Conservation (phyloP, 2,113 vertebrate genomes). For the Campylomormyrus numenius region DNA sequence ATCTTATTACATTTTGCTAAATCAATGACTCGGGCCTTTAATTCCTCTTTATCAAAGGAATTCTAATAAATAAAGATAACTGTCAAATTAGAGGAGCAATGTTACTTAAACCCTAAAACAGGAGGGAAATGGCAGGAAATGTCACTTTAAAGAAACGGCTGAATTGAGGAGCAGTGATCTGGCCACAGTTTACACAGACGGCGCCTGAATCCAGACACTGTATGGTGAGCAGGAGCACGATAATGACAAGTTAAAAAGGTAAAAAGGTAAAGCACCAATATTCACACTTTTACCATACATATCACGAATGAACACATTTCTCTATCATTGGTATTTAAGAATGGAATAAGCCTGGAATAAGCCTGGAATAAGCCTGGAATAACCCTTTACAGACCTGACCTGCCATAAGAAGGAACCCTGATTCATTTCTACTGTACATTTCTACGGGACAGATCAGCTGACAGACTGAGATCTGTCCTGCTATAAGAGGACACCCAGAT, state of each 20-base stretch:
- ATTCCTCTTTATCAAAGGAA: background rate
- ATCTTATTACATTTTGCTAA: constrained; percentile 36
- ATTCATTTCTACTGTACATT: background rate
- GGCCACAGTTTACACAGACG: too few species aligned
- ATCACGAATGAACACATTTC: background rate
- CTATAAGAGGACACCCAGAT: background rate
- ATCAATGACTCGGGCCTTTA: background rate
- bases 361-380: too few species aligned
- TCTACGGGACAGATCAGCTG: background rate
- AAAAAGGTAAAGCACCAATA: background rate
- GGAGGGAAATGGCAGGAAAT: background rate
- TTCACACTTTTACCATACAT: background rate
- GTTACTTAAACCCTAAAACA: background rate
- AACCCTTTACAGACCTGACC: background rate
- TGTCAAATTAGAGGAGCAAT: background rate
- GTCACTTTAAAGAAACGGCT: background rate
- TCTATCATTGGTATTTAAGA: background rate
- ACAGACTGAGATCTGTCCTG: background rate
- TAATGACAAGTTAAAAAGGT: background rate
- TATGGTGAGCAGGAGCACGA: background rate
- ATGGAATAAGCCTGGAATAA: background rate
- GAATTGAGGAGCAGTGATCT: background rate
- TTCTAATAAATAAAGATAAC: background rate
- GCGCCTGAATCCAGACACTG: background rate
- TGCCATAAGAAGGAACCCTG: background rate